A percentile compares a stretch with the other conserved stretches of the same genome.
phyloP scores from a whole-genome alignment of 2,888 invertebrate species.

The Pemphredon lugubris region DNA sequence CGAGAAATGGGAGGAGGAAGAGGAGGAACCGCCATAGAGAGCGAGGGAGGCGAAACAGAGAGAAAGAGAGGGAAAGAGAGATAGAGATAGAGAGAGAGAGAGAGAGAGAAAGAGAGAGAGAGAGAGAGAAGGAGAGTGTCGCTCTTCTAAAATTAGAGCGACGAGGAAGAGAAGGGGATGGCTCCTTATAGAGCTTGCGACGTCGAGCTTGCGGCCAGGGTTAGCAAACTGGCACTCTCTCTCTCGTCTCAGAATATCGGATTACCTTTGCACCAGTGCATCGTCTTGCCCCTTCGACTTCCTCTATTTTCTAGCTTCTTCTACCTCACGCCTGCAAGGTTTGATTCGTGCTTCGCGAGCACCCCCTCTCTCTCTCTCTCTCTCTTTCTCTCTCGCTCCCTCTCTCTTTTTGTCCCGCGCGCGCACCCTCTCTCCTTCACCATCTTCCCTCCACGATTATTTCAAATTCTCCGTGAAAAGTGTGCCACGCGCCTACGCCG shows the following conservation, averaged over 20 bases:
- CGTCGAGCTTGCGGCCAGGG: conserved; percentile 75
- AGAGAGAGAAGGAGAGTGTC: conserved; percentile 48
- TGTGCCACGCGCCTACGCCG: conserved; percentile 1
- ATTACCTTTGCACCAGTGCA: conserved; percentile 68
- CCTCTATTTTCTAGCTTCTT: conserved; percentile 57
- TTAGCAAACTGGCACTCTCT: conserved; percentile 73
- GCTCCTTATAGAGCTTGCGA: conserved; percentile 79
- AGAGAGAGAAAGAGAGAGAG: conserved; percentile 18
- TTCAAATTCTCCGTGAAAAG: conserved; percentile 14
- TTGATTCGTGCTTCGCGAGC: conserved; percentile 34
- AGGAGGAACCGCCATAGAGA: conserved; percentile 18
- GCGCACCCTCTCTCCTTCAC: not conserved
- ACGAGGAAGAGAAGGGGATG: conserved; percentile 72
- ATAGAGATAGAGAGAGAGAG: conserved; percentile 17
- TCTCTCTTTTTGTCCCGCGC: conserved; percentile 12
- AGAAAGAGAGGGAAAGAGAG: not conserved
- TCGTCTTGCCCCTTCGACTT: conserved; percentile 61
- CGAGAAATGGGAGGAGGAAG: conserved; percentile 23
- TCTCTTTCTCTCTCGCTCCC: conserved; percentile 1
- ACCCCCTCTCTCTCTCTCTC: not conserved
- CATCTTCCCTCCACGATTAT: conserved; percentile 9
- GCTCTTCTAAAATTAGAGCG: conserved; percentile 78
- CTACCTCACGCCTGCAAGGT: conserved; percentile 54
- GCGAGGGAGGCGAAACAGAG: conserved; percentile 18
- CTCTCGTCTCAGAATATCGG: conserved; percentile 68